Percentiles rank a stretch among this genome's conserved stretches.
phyloP scores from a whole-genome alignment of 2,888 invertebrate genomes.

The Protodeltote pygarga region DNA sequence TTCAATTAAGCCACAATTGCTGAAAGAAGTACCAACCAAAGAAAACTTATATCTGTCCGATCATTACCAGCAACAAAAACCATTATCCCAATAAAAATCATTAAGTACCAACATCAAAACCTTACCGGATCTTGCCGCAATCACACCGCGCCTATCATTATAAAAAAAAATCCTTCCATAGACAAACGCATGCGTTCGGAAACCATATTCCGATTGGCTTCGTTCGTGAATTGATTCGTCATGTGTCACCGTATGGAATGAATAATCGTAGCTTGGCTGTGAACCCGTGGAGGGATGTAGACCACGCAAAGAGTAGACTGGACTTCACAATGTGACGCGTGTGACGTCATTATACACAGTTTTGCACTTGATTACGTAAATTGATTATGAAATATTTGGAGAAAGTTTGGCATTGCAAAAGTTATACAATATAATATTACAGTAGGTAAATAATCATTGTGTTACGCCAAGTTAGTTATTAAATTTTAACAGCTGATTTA shows the following conservation, averaged over 20 bases:
- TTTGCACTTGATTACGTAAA: no score
- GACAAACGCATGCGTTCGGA: conserved; percentile 52
- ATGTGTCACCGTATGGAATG: conserved; percentile 84
- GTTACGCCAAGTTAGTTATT: no score
- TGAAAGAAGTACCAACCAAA: no score
- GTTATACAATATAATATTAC: no score
- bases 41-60: neutral
- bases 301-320: conserved; percentile 54
- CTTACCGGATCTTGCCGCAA: conserved; percentile 27
- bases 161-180: conserved; percentile 42
- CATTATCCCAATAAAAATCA: conserved; percentile 29
- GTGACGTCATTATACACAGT: no score
- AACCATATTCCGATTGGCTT: conserved; percentile 62
- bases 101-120: conserved; percentile 22
- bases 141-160: conserved; percentile 45
- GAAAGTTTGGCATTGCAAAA: no score
- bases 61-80: conserved; percentile 20
- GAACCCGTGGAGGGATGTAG: conserved; percentile 52
- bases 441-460: no score
- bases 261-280: conserved; percentile 70
- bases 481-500: no score
- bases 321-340: conserved; percentile 7
- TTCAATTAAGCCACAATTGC: no score
- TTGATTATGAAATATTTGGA: no score
- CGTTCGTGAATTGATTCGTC: conserved; percentile 81